Evolutionary conservation across 2,113 vertebrate species (phyloP).

Genomic region (Antennarius striatus): DNA sequence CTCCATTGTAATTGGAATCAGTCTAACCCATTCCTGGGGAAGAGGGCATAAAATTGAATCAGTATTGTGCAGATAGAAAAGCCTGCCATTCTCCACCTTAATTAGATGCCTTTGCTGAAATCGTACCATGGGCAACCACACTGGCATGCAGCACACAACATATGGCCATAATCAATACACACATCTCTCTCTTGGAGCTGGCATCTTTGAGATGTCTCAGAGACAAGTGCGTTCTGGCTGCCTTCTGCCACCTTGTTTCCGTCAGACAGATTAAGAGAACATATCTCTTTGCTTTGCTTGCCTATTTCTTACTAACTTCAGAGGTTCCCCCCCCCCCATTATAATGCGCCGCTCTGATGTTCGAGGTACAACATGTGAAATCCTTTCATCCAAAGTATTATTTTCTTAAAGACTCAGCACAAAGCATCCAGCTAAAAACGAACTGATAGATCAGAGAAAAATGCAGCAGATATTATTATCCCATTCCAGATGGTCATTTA

Average conservation of each 20-base stretch:
- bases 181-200: conserved; percentile 34
- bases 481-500: conserved; percentile 79
- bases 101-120: conserved; percentile 72
- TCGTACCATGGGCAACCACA: conserved; percentile 59
- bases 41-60: conserved; percentile 77
- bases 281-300: conserved; percentile 49
- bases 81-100: conserved; percentile 68
- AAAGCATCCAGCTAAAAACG: conserved; percentile 49
- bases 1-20: conserved; percentile 75
- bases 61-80: conserved; percentile 68
- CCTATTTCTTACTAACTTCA: conserved; percentile 51
- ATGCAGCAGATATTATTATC: conserved; percentile 66
- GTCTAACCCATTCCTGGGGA: conserved; percentile 60
- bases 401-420: conserved; percentile 32
- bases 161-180: conserved; percentile 67
- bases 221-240: conserved; percentile 22
- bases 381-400: conserved; percentile 15
- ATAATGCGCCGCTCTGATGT: conserved; percentile 29
- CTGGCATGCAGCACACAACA: conserved; percentile 62
- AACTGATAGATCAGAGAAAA: conserved; percentile 71
- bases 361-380: conserved; percentile 6
- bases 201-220: conserved; percentile 48
- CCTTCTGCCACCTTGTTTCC: conserved; percentile 52
- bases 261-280: conserved; percentile 53
- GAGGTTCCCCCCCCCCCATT: conserved; percentile 35